Conservation (phyloP, 2,797 vertebrate species). For the Acrocephalus scirpaceus region DNA sequence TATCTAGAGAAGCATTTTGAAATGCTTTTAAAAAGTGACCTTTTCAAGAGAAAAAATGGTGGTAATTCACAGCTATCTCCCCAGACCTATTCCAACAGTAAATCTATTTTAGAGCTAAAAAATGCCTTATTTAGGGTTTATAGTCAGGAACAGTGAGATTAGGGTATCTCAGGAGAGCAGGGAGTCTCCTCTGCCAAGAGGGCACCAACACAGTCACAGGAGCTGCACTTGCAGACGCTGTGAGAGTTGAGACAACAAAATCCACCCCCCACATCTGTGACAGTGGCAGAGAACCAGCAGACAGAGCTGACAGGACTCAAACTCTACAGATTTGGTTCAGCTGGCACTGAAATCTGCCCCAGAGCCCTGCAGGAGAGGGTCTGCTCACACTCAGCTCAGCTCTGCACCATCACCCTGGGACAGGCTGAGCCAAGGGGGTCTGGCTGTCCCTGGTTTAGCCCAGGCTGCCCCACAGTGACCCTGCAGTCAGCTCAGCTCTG, state of each 20-base stretch:
- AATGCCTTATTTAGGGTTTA: background rate
- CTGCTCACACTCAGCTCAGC: background rate
- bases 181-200: background rate
- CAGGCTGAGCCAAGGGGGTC: background rate
- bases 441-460: background rate
- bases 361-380: background rate
- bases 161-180: background rate
- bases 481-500: background rate
- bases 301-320: background rate
- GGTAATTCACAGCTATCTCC: background rate
- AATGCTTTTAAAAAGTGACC: background rate
- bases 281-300: background rate
- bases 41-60: background rate
- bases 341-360: background rate
- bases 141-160: background rate
- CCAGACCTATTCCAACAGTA: background rate
- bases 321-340: background rate
- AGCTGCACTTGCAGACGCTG: background rate
- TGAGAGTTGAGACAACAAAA: background rate
- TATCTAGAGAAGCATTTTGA: background rate
- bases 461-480: background rate
- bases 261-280: rapidly evolving
- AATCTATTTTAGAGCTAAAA: background rate
- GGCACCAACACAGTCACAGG: background rate
- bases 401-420: rapidly evolving